Base-by-base conservation (phyloP, 2,113 vertebrate species). In the Chlorodrepanis virens region DNA sequence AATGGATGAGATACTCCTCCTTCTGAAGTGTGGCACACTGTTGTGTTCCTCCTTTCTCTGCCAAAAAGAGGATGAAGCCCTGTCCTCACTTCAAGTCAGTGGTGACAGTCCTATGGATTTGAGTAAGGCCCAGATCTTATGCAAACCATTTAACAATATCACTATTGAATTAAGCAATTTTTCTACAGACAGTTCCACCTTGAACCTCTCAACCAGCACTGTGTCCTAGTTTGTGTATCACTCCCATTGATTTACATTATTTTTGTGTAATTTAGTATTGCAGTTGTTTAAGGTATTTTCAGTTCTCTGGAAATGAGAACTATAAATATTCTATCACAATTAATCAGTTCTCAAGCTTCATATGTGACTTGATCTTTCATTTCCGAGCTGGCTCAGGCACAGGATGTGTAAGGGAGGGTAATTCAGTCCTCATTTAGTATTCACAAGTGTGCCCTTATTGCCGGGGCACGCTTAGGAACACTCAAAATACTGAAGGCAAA, bases 251-350 rank as follows among this genome's bases (percentile, higher is more conserved):
- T 52, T 63, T 27, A 42, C 37, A n/a, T 68, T 69, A 57, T 57
- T 83, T 78, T 44, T 23, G n/a, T 57, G 10, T 16, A 21, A 80
- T 42, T 67, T 54, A 37, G 31, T 60, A 50, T 86, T 83, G 39
- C 16, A n/a, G 78, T 83, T 91, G 83, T 81, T 83, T 56, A n/a
- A 91, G 59, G 54, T 74, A 80, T 79, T 96, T 87, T 86, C 84
- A 83, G 90, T 67, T 77, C 82, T 59, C 64, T 11, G 3, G 76
- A 83, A 94, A 96, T 70, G 85, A 90, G 84, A 83, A 85, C 92
- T 96, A 96, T 96, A 97, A 97, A 96, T 96, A 96, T 4, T 44
- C 75, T 77, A 65, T 88, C 63, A 83, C 75, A 95, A 90, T 94
- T 90, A 96, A 96, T 96, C 78, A 86, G 75, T 87, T 88, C 57